Evolutionary conservation across 2,797 vertebrate species (phyloP).

Genomic region (Pseudochromis fuscus): DNA sequence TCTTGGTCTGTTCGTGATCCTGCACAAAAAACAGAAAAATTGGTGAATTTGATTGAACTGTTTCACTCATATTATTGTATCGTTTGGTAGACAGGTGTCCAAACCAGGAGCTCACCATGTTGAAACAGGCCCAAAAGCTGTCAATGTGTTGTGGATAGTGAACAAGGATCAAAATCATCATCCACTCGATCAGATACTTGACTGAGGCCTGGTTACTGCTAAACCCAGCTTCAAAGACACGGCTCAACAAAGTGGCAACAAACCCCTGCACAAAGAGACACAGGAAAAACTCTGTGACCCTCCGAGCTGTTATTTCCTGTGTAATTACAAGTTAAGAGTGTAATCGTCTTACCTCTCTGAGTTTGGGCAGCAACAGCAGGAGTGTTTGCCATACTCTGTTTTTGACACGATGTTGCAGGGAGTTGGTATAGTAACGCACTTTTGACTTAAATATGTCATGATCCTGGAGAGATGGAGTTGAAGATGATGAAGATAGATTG

Average conservation of each 20-base stretch:
- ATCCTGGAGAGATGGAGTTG: constrained; percentile 82
- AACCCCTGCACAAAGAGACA: constrained; percentile 83
- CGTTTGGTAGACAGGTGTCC: not conserved
- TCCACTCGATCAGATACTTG: constrained; percentile 96
- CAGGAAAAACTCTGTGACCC: not conserved
- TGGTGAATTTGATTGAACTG: not conserved
- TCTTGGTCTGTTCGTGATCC: constrained; percentile 93
- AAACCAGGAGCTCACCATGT: constrained; percentile 70
- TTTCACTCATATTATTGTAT: not conserved
- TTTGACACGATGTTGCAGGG: constrained; percentile 93
- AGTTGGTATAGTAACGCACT: constrained; percentile 92
- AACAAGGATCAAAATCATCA: constrained; percentile 89
- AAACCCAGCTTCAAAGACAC: constrained; percentile 90
- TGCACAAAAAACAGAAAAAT: constrained; percentile 51
- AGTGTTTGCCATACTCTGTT: constrained; percentile 94
- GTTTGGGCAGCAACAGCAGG: constrained; percentile 90
- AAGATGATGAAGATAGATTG: constrained; percentile 11
- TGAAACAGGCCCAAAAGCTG: constrained; percentile 92
- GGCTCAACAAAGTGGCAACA: constrained; percentile 82
- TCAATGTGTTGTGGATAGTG: constrained; percentile 87
- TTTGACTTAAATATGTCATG: constrained; percentile 88
- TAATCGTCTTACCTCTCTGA: constrained; percentile 86
- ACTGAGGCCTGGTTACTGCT: constrained; percentile 94
- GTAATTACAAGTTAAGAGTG: not conserved
- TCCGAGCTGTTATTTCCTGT: constrained; percentile 21